Evolutionary conservation across 1,140 invertebrate species (phyloP), one percentile per base, ranked within the genome.

Genomic region (Philotrypesis tridentata): DNA sequence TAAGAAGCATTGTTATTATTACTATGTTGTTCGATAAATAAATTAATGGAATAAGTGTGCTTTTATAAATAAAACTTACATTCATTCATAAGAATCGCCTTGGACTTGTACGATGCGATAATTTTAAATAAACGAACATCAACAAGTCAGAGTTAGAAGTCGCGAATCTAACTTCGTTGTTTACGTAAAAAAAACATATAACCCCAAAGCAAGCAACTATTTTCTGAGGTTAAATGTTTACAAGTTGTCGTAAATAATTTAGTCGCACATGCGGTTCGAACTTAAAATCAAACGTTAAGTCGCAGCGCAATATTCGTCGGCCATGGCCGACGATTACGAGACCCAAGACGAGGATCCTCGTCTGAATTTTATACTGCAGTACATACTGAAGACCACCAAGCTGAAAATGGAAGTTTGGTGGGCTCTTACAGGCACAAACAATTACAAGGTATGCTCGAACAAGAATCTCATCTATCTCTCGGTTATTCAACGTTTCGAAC

Each of bases 351-450:
- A 87, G 1, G 90, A 92, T 80, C 87, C 86, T 12, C 87, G 90
- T 4, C 83, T 90, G 2, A 84, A 89, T 37, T 91, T 86, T 77
- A 86, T 92, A 21, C 85, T 87, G 12, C 87, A 89, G 82, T 90
- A 90, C 71, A 80, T 92, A n/a, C 79, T 80, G 1, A 83, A 70
- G 9, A 86, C 89, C 0, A 87, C 86, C 55, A 91, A 89, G 86
- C 70, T 96, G 31, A 96, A 96, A 91, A 89, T 93, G 63, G 96
- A 97, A 74, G 95, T 94, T 92, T 97, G 96, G 95, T 89, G 90
- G 63, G 96, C 95, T 90, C 94, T 97, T 94, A 93, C 96, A 85
- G 91, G 91, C 79, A 92, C 92, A 29, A 94, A 95, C 55, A 95
- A 96, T 76, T 93, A 92, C 60, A 94, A 93, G 88, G 93, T 93